Base-by-base conservation (phyloP, 2,797 vertebrate genomes). In the Acrossocheilus wenchowensis region DNA sequence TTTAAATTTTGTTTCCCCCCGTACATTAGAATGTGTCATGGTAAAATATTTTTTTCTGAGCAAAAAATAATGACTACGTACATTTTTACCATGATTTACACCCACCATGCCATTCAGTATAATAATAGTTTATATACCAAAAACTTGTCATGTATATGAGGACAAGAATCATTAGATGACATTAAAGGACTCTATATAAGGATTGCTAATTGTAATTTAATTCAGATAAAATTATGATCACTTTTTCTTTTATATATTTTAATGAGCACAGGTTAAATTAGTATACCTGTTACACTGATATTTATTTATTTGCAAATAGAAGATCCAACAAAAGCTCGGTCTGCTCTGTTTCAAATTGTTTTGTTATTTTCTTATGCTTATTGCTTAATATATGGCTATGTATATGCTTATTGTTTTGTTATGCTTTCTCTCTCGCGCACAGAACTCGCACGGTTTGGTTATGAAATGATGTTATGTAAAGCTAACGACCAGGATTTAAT, bases 381-480 rank as follows among this genome's bases (percentile, higher is more conserved):
- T 23, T 77, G 36, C 21, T 7, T 12, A 15, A 66, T 66, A 66
- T 17, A 34, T 66, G 5, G 14, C 15, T 66, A 66, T 66, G 26
- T 26, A 11, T 74, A 12, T 30, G n/a, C 11, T 43, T 14, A 39
- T 17, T 71, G 48, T 14, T 11, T 19, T 60, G 4, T 15, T 41
- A 34, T 41, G 62, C 26, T 45, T 34, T 83, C 9, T 78, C 34
- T 71, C 74, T 4, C 1, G 3, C 64, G 19, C 36, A 84, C 92
- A 98, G 97, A 95, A 88, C 95, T 98, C 88, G 92, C 92, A 68
- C 89, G 81, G 15, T 90, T 97, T 81, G 95, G 96, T 11, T 93
- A 95, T 81, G 95, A 97, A 54, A 92, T 98, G 91, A 94, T 96
- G 94, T 89, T 97, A 82, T 97, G 96, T 87, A 92, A 84, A 86